Percentiles rank a stretch among this genome's conserved stretches.
Evolutionary conservation across 2,888 invertebrate species (phyloP).

Genomic region (Chloroclystis v-ata): DNA sequence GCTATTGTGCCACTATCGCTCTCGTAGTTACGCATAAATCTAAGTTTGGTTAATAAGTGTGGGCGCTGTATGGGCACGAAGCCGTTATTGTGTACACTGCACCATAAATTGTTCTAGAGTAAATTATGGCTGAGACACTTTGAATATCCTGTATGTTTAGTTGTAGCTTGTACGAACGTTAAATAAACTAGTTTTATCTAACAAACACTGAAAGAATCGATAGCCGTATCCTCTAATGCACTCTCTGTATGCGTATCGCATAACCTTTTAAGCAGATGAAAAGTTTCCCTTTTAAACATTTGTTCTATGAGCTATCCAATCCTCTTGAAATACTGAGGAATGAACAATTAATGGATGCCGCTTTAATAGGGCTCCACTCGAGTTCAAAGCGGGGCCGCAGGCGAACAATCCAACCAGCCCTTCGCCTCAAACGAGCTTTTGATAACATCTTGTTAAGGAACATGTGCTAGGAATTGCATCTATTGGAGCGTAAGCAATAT

Average conservation of each 20-base stretch:
- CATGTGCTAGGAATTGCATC: slow-evolving; percentile 24
- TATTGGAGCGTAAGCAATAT: slow-evolving; percentile 7
- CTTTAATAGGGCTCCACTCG: slow-evolving; percentile 52
- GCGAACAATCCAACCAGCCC: slow-evolving; percentile 43
- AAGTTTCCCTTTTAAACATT: slow-evolving; percentile 34
- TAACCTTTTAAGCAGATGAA: slow-evolving; percentile 21
- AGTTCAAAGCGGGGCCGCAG: slow-evolving; percentile 46
- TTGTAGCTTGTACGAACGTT: neutral
- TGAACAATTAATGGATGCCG: slow-evolving; percentile 49
- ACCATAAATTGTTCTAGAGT: slow-evolving; percentile 43
- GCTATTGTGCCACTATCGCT: slow-evolving; percentile 67
- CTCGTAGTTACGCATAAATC: slow-evolving; percentile 66
- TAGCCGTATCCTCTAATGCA: neutral
- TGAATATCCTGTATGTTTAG: slow-evolving; percentile 9
- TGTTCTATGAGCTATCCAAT: slow-evolving; percentile 29
- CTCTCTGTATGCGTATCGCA: neutral
- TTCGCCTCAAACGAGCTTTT: slow-evolving; percentile 24
- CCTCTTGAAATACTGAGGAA: slow-evolving; percentile 47
- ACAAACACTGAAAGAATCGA: neutral
- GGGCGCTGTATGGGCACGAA: slow-evolving; percentile 64
- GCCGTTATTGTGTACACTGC: slow-evolving; percentile 49
- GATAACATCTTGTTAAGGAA: slow-evolving; percentile 24
- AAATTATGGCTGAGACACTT: slow-evolving; percentile 26
- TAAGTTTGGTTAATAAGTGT: slow-evolving; percentile 70
- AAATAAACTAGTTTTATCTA: neutral